Conservation (phyloP, 2,888 invertebrate genomes). For the Tortrix viridana region DNA sequence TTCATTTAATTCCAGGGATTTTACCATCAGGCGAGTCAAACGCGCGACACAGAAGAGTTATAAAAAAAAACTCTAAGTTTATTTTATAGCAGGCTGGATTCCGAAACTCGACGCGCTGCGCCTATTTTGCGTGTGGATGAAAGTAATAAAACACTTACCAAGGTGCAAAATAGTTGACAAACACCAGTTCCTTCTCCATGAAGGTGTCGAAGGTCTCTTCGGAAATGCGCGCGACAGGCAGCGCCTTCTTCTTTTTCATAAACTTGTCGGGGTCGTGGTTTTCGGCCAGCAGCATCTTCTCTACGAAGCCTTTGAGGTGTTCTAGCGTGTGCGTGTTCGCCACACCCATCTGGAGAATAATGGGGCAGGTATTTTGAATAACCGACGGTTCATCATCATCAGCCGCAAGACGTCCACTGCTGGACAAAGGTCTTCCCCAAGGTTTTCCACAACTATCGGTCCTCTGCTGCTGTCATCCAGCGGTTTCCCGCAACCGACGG, state of each 20-base stretch:
- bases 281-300: constrained; percentile 85
- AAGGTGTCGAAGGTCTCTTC: constrained; percentile 89
- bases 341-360: constrained; percentile 87
- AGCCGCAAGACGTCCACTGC: too few species aligned
- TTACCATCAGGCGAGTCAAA: too few species aligned
- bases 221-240: constrained; percentile 86
- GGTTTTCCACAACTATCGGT: too few species aligned
- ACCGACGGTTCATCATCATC: too few species aligned
- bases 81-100: too few species aligned
- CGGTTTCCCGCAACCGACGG: too few species aligned
- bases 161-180: constrained; percentile 95
- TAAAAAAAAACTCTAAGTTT: too few species aligned
- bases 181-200: constrained; percentile 88
- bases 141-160: constrained; percentile 82
- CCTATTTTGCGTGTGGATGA: background rate
- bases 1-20: too few species aligned
- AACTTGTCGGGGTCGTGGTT: constrained; percentile 78
- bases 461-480: too few species aligned
- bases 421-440: too few species aligned
- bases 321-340: constrained; percentile 88
- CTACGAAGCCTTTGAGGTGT: constrained; percentile 88
- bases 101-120: background rate
- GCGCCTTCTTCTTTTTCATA: constrained; percentile 73
- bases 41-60: too few species aligned
- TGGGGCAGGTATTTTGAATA: background rate